Percentiles rank a stretch among this genome's conserved stretches.
These are phyloP conservation scores for Stylophora pistillata DNA, from an alignment of 64 coral and sea anemone species.

Conservation along the genomic window DNA sequence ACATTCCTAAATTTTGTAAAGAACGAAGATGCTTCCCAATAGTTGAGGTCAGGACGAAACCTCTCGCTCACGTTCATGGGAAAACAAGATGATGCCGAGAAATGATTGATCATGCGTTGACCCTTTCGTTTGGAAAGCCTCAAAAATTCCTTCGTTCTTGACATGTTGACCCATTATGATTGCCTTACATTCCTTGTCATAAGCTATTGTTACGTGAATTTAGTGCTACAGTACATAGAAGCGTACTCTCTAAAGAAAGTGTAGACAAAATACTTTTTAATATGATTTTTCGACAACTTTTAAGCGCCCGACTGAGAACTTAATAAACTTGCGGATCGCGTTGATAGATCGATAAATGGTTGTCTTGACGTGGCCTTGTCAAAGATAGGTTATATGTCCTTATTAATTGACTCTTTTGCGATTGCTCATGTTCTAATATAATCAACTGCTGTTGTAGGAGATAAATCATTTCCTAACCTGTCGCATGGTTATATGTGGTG, in stretches of 20 bases:
- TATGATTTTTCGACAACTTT: neutral
- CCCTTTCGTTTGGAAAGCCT: neutral
- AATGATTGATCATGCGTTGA: neutral
- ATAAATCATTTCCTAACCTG: neutral
- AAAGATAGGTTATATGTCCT: neutral
- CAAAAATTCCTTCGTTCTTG: neutral
- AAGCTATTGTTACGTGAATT: neutral
- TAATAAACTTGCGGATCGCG: neutral
- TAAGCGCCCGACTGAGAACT: constrained; percentile 3
- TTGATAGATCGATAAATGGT: constrained; percentile 22
- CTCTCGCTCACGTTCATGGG: neutral
- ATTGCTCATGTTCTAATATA: neutral
- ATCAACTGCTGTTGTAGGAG: neutral
- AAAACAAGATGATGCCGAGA: neutral
- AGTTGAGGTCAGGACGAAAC: no score
- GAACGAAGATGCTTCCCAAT: no score
- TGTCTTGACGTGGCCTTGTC: neutral
- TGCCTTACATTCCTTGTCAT: neutral
- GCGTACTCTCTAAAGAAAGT: neutral
- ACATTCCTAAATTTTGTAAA: no score
- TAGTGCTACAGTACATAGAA: neutral
- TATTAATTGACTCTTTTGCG: neutral
- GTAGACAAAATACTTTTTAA: neutral
- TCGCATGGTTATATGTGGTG: neutral
- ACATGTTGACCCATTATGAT: neutral